Conservation (phyloP, 2,113 vertebrate genomes). For the Eonycteris spelaea region DNA sequence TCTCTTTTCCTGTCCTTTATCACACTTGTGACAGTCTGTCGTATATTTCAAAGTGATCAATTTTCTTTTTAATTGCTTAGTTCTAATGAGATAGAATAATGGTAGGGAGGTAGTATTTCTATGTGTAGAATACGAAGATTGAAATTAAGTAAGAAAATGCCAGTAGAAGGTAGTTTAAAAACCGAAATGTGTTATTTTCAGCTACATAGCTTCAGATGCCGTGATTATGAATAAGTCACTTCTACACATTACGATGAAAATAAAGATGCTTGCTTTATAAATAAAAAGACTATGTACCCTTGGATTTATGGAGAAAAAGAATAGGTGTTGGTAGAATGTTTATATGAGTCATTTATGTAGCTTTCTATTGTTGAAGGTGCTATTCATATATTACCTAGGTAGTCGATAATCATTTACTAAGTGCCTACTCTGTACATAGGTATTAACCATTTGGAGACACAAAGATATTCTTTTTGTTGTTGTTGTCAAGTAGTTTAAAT, state of each 20-base stretch:
- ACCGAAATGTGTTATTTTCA: not conserved
- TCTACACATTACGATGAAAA: conserved; percentile 15
- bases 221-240: conserved; percentile 30
- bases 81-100: conserved; percentile 35
- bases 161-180: conserved; percentile 54
- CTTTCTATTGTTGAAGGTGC: not conserved
- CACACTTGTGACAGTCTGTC: not conserved
- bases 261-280: not conserved
- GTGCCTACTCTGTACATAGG: not conserved
- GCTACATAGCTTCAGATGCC: not conserved
- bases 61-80: conserved; percentile 42
- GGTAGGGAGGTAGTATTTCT: not conserved
- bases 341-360: not conserved
- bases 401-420: not conserved
- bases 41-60: not conserved
- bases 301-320: not conserved
- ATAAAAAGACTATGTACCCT: not conserved
- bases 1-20: not conserved
- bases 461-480: not conserved
- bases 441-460: not conserved
- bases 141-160: not conserved
- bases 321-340: not conserved
- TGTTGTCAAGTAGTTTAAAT: not conserved
- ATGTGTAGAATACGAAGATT: not conserved
- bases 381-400: not conserved